Evolutionary conservation across 2,888 invertebrate species (phyloP).

Genomic region (Eupithecia insigniata): DNA sequence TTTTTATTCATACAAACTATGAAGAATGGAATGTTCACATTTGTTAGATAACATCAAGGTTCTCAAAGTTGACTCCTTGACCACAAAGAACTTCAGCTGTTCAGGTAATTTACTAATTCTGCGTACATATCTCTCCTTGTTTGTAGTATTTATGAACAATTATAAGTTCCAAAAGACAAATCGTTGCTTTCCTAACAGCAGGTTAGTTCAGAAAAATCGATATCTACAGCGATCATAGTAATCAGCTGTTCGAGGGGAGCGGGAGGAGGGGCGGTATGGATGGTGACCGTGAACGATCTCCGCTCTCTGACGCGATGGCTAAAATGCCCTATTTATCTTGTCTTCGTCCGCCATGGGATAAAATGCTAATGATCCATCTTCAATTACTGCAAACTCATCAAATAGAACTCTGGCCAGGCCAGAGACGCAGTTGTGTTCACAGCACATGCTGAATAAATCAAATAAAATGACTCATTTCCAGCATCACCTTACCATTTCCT

Average conservation of each 20-base stretch:
- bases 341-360: background rate
- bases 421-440: background rate
- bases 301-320: conserved; percentile 64
- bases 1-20: conserved; percentile 60
- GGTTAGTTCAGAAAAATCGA: conserved; percentile 82
- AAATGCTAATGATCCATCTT: background rate
- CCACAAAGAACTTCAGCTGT: conserved; percentile 86
- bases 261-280: conserved; percentile 70
- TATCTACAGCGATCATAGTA: conserved; percentile 75
- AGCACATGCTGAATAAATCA: conserved; percentile 34
- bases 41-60: conserved; percentile 86
- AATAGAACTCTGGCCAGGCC: background rate
- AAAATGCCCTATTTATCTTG: conserved; percentile 47
- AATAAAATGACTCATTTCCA: conserved; percentile 52
- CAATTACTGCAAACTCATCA: background rate
- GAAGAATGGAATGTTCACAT: conserved; percentile 88
- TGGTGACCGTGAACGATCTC: conserved; percentile 74
- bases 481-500: conserved; percentile 48
- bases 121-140: conserved; percentile 47
- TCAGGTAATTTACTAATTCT: conserved; percentile 81
- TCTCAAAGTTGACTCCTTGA: conserved; percentile 76
- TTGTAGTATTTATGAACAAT: conserved; percentile 31
- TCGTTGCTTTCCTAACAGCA: conserved; percentile 56
- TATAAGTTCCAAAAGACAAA: conserved; percentile 41
- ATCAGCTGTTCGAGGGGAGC: conserved; percentile 81